A percentile compares a stretch with the other conserved stretches of the same genome.
These are phyloP conservation scores for Phalacrocorax aristotelis DNA, from an alignment of 2,113 vertebrate genomes.

Conservation along the genomic window DNA sequence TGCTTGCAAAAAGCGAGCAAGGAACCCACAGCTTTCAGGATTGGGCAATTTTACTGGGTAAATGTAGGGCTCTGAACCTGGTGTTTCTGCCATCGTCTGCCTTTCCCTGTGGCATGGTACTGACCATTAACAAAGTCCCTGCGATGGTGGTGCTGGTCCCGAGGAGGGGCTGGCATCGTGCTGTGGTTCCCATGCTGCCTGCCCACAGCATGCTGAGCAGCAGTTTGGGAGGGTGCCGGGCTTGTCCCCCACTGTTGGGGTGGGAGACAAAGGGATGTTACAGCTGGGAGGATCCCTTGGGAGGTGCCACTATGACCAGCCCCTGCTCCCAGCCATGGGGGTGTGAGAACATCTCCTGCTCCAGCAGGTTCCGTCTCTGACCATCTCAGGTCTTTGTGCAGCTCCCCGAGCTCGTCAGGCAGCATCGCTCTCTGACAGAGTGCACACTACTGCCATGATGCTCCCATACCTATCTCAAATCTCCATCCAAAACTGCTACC, in stretches of 20 bases:
- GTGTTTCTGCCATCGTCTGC: neutral
- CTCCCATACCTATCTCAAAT: accelerated
- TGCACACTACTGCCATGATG: accelerated
- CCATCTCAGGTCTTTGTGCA: no score
- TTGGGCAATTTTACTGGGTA: neutral
- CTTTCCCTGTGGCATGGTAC: neutral
- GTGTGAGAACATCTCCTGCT: neutral
- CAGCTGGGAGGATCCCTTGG: accelerated
- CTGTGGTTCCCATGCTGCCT: accelerated
- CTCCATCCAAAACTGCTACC: neutral
- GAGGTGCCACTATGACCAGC: neutral
- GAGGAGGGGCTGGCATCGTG: neutral
- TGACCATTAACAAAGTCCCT: accelerated
- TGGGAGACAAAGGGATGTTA: neutral
- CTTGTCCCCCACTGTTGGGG: accelerated
- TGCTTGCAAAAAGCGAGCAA: neutral
- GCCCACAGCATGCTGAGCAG: neutral
- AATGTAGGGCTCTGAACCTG: neutral
- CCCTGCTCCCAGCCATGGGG: neutral
- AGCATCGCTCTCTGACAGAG: neutral
- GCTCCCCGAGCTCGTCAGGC: neutral
- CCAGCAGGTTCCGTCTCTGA: neutral
- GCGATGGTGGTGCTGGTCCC: accelerated
- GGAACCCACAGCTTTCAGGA: neutral
- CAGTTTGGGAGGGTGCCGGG: neutral